Base-by-base conservation (phyloP, 2,113 vertebrate genomes). In the Sinosuthora webbiana region DNA sequence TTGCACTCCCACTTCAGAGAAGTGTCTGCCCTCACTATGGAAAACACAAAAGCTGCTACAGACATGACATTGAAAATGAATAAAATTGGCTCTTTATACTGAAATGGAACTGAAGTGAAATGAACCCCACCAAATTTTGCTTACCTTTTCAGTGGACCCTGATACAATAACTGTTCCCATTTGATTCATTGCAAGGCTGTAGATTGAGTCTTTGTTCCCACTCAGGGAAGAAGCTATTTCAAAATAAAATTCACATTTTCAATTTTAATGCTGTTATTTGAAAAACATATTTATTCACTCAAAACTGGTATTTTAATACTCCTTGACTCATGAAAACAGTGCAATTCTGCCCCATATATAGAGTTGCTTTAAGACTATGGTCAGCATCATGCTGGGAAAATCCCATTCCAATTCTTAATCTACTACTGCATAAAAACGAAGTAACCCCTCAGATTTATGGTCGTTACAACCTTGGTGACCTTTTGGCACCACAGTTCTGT, bases 171-270 rank as follows among this genome's bases (percentile, higher is more conserved):
- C 99, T 89, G 99, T 99, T 96, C 99, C 99, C 98, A 99, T 99
- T 84, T 99, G 99, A 98, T 99, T 99, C 99, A 99, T 99, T 73
- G 99, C 99, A 95, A 99, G 98, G 97, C 99, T 99, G 96, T 99
- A 99, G 98, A 99, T 99, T 13, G 99, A 99, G 97, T 99, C 99
- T 95, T 99, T 99, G 98, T 99, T 99, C 91, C 99, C 99, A 96
- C 99, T 99, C 94, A 99, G 98, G 59, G 99, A 99, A 53, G 99
- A 99, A 94, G 99, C 99, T 99, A 96, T 97, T 84, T 71, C 69
- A 83, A 96, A 95, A 94, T 14, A 97, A 95, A 94, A 93, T 78
- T 44, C n/a, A 92, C 10, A 78, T 41, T 73, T 81, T 75, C 41
- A 69, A 20, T 92, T 70, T 83, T 22, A 70, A 68, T 22, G 30